Evolutionary conservation across 2,113 vertebrate genomes (phyloP), one percentile per base, ranked within the genome.

Genomic region (Myrmophylax atrothorax): DNA sequence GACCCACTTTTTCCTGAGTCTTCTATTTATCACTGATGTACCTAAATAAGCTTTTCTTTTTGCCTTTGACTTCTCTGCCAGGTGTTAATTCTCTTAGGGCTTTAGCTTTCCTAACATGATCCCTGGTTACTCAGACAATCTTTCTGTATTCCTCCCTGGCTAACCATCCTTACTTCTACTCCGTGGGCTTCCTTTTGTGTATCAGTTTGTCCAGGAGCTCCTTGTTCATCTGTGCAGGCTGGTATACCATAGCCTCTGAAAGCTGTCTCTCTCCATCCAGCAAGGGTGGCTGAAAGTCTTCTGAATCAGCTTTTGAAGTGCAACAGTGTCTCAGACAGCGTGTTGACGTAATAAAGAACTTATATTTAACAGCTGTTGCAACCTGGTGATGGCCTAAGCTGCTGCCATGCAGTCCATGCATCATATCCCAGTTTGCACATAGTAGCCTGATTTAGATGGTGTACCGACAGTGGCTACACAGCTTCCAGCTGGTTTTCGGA

Each of bases 341-440:
- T 26, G 3, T 40, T 63, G 62, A 46, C 15, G 12, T 49, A 40
- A 20, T 3, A 13, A 42, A 72, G 40, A 88, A 16, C 6, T 37
- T 40, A 13, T 50, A 50, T 50, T 50, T 50, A 49, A 14, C 1
- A 25, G 14, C 31, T 44, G 0, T 26, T 53, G 18, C 1, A 7
- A 46, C 28, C 33, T 83, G n/a, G 6, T 80, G 24, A 12, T 73
- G 50, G 14, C 38, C 75, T 53, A 12, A 59, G 26, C 26, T 47
- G 18, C 53, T 80, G 22, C 25, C 0, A 0, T 25, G n/a, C 4
- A 11, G 31, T 24, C 40, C 10, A 0, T 25, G 15, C 4, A 18
- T 75, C 38, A 15, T 58, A 26, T 28, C 18, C 12, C 22, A 18
- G 7, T 38, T 50, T 40, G 33, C 44, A 8, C 7, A 1, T 26